Percentiles rank a stretch among this genome's conserved stretches.
phyloP scores from a whole-genome alignment of 2,888 invertebrate species.

The Polyommatus iphigenia region DNA sequence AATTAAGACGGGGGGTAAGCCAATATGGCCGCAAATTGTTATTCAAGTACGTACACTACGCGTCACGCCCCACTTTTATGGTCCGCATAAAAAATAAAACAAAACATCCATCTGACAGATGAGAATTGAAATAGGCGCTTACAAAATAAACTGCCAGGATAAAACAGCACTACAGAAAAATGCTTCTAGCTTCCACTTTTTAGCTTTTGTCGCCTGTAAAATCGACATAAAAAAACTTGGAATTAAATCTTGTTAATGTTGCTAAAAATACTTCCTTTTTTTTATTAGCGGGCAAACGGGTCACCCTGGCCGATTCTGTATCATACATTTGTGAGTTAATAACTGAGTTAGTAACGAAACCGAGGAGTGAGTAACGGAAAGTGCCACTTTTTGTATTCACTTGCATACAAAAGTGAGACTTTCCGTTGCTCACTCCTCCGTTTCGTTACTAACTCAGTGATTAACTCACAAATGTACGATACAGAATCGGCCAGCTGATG shows the following conservation, averaged over 20 bases:
- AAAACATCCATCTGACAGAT: constrained; percentile 69
- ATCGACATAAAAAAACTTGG: not conserved
- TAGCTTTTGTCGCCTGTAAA: not conserved
- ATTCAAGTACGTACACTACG: constrained; percentile 52
- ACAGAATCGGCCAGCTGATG: too few relatives aligned
- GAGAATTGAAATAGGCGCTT: constrained; percentile 63
- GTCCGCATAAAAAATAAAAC: constrained; percentile 69
- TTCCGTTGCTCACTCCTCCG: too few relatives aligned
- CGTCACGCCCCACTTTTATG: constrained; percentile 67
- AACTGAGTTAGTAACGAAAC: too few relatives aligned
- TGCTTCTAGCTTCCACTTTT: constrained; percentile 1
- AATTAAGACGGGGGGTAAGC: constrained; percentile 37
- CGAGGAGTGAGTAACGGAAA: too few relatives aligned
- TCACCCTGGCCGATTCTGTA: too few relatives aligned
- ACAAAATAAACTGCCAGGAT: constrained; percentile 33
- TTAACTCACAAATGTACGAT: too few relatives aligned
- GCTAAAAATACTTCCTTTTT: too few relatives aligned
- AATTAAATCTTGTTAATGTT: not conserved
- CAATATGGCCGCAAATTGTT: constrained; percentile 52
- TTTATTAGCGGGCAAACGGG: too few relatives aligned
- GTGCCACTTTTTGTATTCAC: too few relatives aligned
- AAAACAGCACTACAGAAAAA: constrained; percentile 16
- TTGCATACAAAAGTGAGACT: too few relatives aligned
- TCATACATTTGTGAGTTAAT: too few relatives aligned
- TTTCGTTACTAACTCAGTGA: too few relatives aligned